Evolutionary conservation across 1,140 invertebrate species (phyloP).

Genomic region (Acromyrmex charruanus): DNA sequence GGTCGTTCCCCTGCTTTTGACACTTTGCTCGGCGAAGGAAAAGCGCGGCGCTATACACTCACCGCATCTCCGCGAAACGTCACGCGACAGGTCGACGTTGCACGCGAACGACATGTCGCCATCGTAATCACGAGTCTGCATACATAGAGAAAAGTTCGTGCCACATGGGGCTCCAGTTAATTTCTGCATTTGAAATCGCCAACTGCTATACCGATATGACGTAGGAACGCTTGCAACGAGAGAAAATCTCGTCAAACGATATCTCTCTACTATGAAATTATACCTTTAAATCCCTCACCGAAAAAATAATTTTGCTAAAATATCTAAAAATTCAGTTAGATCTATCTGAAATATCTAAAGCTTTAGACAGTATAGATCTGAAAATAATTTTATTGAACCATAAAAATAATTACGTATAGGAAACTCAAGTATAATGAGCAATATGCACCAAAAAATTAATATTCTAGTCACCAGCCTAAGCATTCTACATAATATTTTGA

Average conservation of each 20-base stretch:
- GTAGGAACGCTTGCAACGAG: not conserved
- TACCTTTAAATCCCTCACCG: not conserved
- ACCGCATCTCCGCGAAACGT: constrained; percentile 29
- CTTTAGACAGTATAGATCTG: too few species aligned
- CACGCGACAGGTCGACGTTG: constrained; percentile 41
- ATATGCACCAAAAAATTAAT: too few species aligned
- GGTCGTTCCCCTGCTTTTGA: constrained; percentile 66
- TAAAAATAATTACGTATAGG: too few species aligned
- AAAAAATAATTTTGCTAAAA: too few species aligned
- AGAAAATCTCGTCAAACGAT: constrained; percentile 25
- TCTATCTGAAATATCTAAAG: too few species aligned
- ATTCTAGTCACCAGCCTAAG: too few species aligned
- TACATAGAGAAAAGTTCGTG: constrained; percentile 46
- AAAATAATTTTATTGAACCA: too few species aligned
- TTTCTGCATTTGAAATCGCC: constrained; percentile 27
- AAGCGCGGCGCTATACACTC: constrained; percentile 36
- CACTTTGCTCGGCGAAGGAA: constrained; percentile 54
- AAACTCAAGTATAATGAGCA: too few species aligned
- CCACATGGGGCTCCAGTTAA: constrained; percentile 7
- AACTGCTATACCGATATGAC: not conserved
- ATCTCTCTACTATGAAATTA: not conserved
- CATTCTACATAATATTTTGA: too few species aligned
- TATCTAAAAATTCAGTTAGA: too few species aligned
- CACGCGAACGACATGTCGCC: constrained; percentile 47
- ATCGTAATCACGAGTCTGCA: constrained; percentile 55